Percentiles rank a stretch among this genome's conserved stretches.
These are phyloP conservation scores for Drosophila pseudoobscura DNA, from an alignment of 1,140 invertebrate species.

Conservation along the genomic window DNA sequence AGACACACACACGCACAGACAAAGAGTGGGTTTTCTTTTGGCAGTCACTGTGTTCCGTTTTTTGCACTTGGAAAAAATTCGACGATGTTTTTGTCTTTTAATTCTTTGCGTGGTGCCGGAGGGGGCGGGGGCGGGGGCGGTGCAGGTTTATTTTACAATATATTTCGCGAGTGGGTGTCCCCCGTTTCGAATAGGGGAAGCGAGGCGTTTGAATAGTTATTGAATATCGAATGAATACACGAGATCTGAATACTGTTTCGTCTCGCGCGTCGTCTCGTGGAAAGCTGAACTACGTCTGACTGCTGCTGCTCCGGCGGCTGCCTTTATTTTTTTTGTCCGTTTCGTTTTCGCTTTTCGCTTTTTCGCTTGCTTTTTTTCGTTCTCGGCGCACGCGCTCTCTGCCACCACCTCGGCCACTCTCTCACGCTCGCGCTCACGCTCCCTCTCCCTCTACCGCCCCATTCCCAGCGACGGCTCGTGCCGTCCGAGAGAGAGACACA, in stretches of 20 bases:
- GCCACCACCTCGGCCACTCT: slow-evolving; percentile 30
- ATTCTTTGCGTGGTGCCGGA: no score
- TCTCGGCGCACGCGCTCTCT: slow-evolving; percentile 67
- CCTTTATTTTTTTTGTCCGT: slow-evolving; percentile 50
- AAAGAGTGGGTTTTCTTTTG: slow-evolving; percentile 28
- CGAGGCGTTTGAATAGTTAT: no score
- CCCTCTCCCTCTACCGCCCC: neutral
- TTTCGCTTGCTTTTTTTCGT: slow-evolving; percentile 35
- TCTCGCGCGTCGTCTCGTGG: slow-evolving; percentile 64
- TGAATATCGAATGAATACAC: no score
- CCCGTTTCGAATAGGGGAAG: no score
- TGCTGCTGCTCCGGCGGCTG: slow-evolving; percentile 34
- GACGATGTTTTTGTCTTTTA: no score
- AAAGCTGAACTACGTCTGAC: slow-evolving; percentile 79
- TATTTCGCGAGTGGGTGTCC: no score
- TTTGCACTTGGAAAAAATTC: slow-evolving; percentile 33
- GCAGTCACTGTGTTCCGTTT: slow-evolving; percentile 31
- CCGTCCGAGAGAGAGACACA: slow-evolving; percentile 2
- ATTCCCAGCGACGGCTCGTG: neutral
- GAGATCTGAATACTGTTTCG: slow-evolving; percentile 40
- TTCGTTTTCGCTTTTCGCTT: slow-evolving; percentile 45
- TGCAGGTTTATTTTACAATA: no score
- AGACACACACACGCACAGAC: slow-evolving; percentile 45
- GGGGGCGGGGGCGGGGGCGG: no score
- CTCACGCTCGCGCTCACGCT: no score